Evolutionary conservation across 2,797 vertebrate species (phyloP).

Genomic region (Neosilurus hyrtlii): DNA sequence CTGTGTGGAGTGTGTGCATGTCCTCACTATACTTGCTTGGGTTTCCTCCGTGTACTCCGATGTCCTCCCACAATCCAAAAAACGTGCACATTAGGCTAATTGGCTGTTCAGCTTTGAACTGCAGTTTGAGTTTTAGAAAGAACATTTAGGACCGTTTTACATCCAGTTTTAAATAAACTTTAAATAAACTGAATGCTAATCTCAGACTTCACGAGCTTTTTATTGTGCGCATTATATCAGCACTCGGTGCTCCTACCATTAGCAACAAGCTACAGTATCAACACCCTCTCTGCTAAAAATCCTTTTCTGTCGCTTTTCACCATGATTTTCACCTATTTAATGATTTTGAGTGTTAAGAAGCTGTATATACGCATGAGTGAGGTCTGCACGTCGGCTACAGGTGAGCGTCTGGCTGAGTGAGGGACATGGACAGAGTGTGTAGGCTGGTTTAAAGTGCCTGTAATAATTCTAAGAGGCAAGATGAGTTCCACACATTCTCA

Average conservation of each 20-base stretch:
- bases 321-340: background rate
- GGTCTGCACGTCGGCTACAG: background rate
- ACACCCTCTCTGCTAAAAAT: background rate
- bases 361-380: background rate
- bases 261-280: background rate
- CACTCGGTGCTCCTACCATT: background rate
- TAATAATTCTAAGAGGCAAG: slow-evolving; percentile 51
- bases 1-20: no score
- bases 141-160: background rate
- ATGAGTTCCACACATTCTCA: slow-evolving; percentile 47
- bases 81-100: no score
- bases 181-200: background rate
- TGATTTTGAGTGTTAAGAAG: background rate
- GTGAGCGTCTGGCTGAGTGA: slow-evolving; percentile 11
- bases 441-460: slow-evolving; percentile 39
- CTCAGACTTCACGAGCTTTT: background rate
- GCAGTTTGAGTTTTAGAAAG: background rate
- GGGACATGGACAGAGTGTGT: slow-evolving; percentile 34
- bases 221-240: no score
- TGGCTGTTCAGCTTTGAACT: background rate
- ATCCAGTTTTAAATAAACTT: background rate
- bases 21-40: no score
- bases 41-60: no score
- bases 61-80: no score
- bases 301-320: no score